Evolutionary conservation across 2,797 vertebrate species (phyloP).

Genomic region (Babyrousa celebensis): DNA sequence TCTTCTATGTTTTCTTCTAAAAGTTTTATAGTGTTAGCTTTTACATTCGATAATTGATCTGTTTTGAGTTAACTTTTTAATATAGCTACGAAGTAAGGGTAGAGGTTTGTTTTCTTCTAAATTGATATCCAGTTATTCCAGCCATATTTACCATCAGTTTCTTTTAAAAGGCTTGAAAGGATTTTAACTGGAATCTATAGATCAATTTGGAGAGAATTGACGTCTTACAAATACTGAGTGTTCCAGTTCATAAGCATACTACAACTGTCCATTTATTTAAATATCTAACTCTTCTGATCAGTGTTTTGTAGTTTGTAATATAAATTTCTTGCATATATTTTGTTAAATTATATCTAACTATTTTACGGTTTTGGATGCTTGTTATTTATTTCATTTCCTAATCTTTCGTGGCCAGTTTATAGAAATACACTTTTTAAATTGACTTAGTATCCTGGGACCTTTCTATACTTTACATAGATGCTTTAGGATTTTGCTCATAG

Average conservation of each 20-base stretch:
- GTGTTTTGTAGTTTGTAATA: background rate
- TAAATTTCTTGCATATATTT: background rate
- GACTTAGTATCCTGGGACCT: background rate
- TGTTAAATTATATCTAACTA: background rate
- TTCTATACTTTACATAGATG: background rate
- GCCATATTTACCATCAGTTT: background rate
- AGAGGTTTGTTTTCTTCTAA: background rate
- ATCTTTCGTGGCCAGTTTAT: background rate
- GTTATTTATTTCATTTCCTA: background rate
- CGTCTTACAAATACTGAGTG: background rate
- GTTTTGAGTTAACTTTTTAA: constrained; percentile 23
- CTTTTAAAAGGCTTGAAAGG: background rate
- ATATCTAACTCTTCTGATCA: background rate
- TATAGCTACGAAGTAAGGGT: background rate
- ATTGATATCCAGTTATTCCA: background rate
- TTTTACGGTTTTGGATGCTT: background rate
- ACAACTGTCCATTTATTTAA: background rate
- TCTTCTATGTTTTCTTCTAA: background rate
- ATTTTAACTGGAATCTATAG: background rate
- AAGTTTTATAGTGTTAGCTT: background rate
- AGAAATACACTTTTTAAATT: background rate
- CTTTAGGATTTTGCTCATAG: background rate
- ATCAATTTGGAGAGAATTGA: background rate
- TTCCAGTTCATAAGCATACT: background rate
- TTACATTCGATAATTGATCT: background rate